These are phyloP conservation scores for Pyrgilauda ruficollis DNA, from an alignment of 2,113 vertebrate genomes.

Conservation along the genomic window DNA sequence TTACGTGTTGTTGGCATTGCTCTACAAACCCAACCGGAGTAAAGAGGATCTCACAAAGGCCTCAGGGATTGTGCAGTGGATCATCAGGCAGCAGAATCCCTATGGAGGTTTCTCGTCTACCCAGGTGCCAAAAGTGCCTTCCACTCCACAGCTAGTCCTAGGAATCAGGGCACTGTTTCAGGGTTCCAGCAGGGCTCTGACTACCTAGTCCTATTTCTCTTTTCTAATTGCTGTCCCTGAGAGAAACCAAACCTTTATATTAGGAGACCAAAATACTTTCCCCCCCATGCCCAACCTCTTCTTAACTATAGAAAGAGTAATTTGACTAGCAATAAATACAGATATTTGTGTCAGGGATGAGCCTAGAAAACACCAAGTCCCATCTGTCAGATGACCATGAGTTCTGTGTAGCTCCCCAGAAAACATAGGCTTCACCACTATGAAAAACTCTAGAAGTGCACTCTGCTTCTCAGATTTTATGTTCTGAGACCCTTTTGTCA, in stretches of 20 bases:
- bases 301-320: not conserved
- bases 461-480: not conserved
- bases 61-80: constrained; percentile 79
- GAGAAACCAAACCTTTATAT: not conserved
- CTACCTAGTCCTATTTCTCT: not conserved
- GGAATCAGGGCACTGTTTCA: not conserved
- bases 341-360: accelerated
- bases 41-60: constrained; percentile 68
- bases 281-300: accelerated
- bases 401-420: not conserved
- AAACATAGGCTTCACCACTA: not conserved
- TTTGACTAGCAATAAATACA: not conserved
- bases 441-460: not conserved
- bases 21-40: constrained; percentile 56
- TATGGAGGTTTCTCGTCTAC: constrained; percentile 86
- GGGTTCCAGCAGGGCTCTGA: not conserved
- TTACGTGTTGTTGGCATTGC: constrained; percentile 77
- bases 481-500: not conserved
- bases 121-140: constrained; percentile 70
- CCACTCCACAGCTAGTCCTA: not conserved
- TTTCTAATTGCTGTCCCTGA: not conserved
- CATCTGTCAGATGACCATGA: not conserved
- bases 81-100: constrained; percentile 80
- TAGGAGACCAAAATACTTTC: not conserved
- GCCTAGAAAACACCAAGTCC: not conserved